Conservation (phyloP, 2,888 invertebrate species). For the Caenorhabditis wallacei region DNA sequence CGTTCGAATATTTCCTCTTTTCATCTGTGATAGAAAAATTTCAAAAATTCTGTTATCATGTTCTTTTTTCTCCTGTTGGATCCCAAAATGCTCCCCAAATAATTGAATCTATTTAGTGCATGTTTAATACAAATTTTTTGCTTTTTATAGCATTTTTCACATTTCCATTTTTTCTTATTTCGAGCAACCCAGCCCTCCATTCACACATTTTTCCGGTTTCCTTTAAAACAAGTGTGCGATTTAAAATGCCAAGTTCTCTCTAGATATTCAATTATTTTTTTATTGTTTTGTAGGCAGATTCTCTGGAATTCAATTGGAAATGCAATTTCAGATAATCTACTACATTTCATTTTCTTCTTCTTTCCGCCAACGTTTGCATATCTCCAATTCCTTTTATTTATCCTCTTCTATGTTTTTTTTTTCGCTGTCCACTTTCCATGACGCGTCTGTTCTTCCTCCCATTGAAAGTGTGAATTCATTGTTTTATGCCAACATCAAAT, state of each 20-base stretch:
- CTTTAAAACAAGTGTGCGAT: constrained; percentile 26
- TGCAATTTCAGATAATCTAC: neutral
- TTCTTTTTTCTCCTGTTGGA: constrained; percentile 17
- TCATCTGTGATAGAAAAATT: constrained; percentile 37
- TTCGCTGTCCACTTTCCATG: constrained; percentile 42
- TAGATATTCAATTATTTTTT: constrained; percentile 25
- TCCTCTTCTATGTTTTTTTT: neutral
- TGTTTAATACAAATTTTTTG: constrained; percentile 15
- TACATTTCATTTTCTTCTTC: constrained; percentile 10
- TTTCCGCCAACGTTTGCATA: constrained; percentile 48
- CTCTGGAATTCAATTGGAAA: neutral
- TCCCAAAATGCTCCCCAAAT: constrained; percentile 1
- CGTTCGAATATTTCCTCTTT: constrained; percentile 1
- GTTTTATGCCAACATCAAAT: constrained; percentile 9
- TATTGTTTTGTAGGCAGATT: constrained; percentile 12
- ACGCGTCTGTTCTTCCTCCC: constrained; percentile 14
- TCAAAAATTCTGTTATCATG: constrained; percentile 42
- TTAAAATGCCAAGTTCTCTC: constrained; percentile 42
- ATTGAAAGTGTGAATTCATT: constrained; percentile 27
- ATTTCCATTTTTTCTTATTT: neutral
- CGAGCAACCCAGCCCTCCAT: neutral
- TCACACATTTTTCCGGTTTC: constrained; percentile 21
- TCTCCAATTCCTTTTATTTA: constrained; percentile 10
- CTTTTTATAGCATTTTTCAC: constrained; percentile 34
- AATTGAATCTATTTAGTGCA: constrained; percentile 9